Evolutionary conservation across 2,888 invertebrate genomes (phyloP).

Genomic region (Hartigia nigra): DNA sequence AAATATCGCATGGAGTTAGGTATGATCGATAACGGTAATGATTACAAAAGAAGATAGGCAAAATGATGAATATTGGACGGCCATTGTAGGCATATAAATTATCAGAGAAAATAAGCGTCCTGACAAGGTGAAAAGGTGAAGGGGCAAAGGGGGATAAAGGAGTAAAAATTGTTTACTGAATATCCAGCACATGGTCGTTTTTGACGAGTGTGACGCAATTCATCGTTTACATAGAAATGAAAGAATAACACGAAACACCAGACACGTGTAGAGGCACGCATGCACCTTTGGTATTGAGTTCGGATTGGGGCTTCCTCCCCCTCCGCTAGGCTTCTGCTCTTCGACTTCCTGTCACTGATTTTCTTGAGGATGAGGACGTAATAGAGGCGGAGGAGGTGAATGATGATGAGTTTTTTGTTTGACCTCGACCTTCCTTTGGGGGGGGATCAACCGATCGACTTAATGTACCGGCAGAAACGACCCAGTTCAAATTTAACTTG

Average conservation of each 20-base stretch:
- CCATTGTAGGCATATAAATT: background rate
- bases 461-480: background rate
- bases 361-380: background rate
- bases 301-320: background rate
- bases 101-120: background rate
- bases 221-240: background rate
- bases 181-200: background rate
- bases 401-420: conserved; percentile 9
- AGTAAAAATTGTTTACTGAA: background rate
- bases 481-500: background rate
- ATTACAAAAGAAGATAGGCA: background rate
- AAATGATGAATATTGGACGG: background rate
- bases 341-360: background rate
- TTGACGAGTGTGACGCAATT: background rate
- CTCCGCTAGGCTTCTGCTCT: background rate
- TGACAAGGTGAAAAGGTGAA: background rate
- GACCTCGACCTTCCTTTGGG: background rate
- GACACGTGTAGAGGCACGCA: background rate
- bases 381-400: background rate
- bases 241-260: background rate
- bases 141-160: too few species aligned
- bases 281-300: background rate
- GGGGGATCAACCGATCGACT: background rate
- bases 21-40: background rate
- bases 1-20: background rate